These are phyloP conservation scores for Carassius carassius DNA, from an alignment of 2,113 vertebrate species.

Conservation along the genomic window DNA sequence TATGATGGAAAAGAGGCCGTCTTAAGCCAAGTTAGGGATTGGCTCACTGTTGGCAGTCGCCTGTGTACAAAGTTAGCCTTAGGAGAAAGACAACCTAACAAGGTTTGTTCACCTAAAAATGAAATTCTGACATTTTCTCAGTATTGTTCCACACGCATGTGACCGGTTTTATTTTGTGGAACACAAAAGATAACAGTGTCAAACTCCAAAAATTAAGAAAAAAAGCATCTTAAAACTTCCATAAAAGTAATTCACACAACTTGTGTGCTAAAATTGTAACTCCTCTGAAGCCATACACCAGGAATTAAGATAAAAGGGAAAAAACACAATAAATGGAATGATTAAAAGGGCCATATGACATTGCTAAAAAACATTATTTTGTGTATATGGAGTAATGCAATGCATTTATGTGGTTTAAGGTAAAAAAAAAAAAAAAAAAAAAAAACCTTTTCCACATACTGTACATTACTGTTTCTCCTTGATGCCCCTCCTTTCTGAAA, in stretches of 20 bases:
- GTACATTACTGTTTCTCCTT: too few species aligned
- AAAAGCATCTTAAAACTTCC: neutral
- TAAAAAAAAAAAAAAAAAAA: too few species aligned
- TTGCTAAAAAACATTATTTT: too few species aligned
- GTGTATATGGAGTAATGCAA: too few species aligned
- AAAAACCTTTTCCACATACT: too few species aligned
- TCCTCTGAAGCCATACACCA: neutral
- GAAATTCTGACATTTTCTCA: neutral
- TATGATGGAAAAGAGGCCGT: neutral
- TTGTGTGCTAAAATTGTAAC: neutral
- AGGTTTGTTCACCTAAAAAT: constrained; percentile 6
- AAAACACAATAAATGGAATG: too few species aligned
- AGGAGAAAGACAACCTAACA: constrained; percentile 4
- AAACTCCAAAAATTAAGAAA: neutral
- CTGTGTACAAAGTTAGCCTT: neutral
- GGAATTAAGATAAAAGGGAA: too few species aligned
- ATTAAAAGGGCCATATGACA: too few species aligned
- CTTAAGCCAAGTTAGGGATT: neutral
- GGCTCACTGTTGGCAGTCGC: constrained; percentile 1
- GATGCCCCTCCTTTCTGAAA: too few species aligned
- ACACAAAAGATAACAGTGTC: neutral
- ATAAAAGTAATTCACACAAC: neutral
- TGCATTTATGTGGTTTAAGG: too few species aligned
- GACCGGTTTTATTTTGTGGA: neutral
- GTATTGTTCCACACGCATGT: neutral